Percentiles rank a stretch among this genome's conserved stretches.
Evolutionary conservation across 2,888 invertebrate genomes (phyloP).

Genomic region (Drosophila pegasa): DNA sequence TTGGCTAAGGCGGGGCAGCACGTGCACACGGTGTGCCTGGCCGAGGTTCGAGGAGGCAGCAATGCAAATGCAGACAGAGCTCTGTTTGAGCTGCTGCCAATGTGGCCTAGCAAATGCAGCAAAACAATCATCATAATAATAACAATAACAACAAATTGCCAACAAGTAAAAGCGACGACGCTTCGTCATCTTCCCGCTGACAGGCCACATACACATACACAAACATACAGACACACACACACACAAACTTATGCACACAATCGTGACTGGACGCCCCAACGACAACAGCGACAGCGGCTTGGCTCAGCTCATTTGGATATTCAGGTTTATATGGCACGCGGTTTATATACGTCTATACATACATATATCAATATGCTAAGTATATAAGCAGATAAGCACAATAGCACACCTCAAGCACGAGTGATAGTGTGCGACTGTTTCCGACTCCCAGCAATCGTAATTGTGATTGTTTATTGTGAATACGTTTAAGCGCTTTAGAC

Average conservation of each 20-base stretch:
- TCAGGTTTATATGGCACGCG: constrained; percentile 72
- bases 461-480: constrained; percentile 2
- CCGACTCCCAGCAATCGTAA: background rate
- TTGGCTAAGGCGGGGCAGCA: constrained; percentile 23
- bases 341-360: constrained; percentile 16
- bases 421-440: constrained; percentile 9
- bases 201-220: constrained; percentile 15
- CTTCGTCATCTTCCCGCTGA: constrained; percentile 65
- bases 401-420: constrained; percentile 28
- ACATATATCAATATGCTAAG: constrained; percentile 11
- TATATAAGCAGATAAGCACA: constrained; percentile 30
- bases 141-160: constrained; percentile 49
- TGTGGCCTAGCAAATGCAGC: constrained; percentile 43
- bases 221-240: constrained; percentile 6
- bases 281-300: constrained; percentile 33
- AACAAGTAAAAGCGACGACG: constrained; percentile 42
- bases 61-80: constrained; percentile 16
- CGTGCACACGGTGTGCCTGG: constrained; percentile 58
- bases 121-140: constrained; percentile 48
- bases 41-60: constrained; percentile 8
- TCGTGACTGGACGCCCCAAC: constrained; percentile 63
- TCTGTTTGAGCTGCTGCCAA: constrained; percentile 24
- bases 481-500: background rate
- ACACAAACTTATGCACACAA: constrained; percentile 13
- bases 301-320: constrained; percentile 52